Evolutionary conservation across 2,113 vertebrate genomes (phyloP).

Genomic region (Antechinus flavipes): DNA sequence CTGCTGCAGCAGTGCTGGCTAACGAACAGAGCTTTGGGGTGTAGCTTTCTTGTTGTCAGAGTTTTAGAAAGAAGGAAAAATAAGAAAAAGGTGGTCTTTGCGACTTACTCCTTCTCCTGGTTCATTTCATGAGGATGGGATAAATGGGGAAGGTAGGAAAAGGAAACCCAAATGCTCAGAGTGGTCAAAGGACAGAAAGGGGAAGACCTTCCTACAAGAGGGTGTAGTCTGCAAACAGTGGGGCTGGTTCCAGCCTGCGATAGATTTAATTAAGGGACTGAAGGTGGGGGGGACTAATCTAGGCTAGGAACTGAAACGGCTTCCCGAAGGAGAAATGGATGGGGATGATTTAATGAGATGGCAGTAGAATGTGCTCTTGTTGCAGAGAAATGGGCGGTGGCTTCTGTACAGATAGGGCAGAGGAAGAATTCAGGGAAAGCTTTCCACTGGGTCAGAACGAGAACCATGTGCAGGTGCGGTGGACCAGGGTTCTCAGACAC

Average conservation of each 20-base stretch:
- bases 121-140: background rate
- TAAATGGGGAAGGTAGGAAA: background rate
- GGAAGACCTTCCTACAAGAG: background rate
- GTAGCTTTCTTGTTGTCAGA: background rate
- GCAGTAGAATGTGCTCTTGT: background rate
- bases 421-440: background rate
- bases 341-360: background rate
- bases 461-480: background rate
- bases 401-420: background rate
- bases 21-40: background rate
- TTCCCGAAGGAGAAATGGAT: background rate
- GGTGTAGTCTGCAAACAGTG: background rate
- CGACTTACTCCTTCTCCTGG: background rate
- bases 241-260: background rate
- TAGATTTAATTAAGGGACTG: background rate
- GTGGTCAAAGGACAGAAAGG: background rate
- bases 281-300: background rate
- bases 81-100: background rate
- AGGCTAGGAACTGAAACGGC: background rate
- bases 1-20: background rate
- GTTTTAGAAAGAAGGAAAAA: background rate
- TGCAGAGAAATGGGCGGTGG: background rate
- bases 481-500: background rate
- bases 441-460: background rate
- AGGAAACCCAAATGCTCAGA: background rate